phyloP scores from a whole-genome alignment of 2,888 invertebrate species.

The Neelides folsomi region DNA sequence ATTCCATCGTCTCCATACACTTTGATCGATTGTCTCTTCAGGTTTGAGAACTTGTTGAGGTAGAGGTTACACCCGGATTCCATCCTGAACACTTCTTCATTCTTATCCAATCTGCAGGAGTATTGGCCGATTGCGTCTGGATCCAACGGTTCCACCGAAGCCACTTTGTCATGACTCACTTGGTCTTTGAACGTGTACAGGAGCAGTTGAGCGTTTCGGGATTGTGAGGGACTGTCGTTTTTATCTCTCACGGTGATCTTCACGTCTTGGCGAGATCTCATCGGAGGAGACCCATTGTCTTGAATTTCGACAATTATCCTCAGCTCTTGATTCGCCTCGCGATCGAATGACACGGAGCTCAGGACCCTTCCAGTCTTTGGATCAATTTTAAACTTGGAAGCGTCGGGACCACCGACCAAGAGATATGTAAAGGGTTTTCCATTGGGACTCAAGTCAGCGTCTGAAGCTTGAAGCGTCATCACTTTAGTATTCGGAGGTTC shows the following conservation, averaged over 20 bases:
- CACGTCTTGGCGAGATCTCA: conserved; percentile 71
- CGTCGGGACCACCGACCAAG: conserved; percentile 78
- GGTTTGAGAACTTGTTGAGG: conserved; percentile 54
- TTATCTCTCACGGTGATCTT: conserved; percentile 83
- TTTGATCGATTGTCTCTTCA: conserved; percentile 46
- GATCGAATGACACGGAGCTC: conserved; percentile 75
- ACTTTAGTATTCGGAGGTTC: conserved; percentile 77
- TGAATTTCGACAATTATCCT: conserved; percentile 85
- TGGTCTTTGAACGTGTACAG: conserved; percentile 63
- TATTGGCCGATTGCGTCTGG: conserved; percentile 80
- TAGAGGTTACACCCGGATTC: conserved; percentile 66
- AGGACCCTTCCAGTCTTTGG: conserved; percentile 80
- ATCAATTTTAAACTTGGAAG: conserved; percentile 76
- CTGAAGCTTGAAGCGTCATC: conserved; percentile 77
- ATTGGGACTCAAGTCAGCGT: conserved; percentile 74
- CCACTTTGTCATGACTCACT: conserved; percentile 68
- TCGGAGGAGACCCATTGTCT: conserved; percentile 69
- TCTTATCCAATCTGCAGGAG: conserved; percentile 57
- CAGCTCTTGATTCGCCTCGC: conserved; percentile 68
- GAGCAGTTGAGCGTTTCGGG: conserved; percentile 66
- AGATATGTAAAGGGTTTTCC: conserved; percentile 77
- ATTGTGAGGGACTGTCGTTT: conserved; percentile 80
- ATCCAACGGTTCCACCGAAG: conserved; percentile 83
- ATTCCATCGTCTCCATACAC: conserved; percentile 80
- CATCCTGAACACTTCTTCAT: conserved; percentile 41